A percentile compares a stretch with the other conserved stretches of the same genome.
Evolutionary conservation across 2,113 vertebrate species (phyloP).

Genomic region (Pachycephala philippinensis): DNA sequence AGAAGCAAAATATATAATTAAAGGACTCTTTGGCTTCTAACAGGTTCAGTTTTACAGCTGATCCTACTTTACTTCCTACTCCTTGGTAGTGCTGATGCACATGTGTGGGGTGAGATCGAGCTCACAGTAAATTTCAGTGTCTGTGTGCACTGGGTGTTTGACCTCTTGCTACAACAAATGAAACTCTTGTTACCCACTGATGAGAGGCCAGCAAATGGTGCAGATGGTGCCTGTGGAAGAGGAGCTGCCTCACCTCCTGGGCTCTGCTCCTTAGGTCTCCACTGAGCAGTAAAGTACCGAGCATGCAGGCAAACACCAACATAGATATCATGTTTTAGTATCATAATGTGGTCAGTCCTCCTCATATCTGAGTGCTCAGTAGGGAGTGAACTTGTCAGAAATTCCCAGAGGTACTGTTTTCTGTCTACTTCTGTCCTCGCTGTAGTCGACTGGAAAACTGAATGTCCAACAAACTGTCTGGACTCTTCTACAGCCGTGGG

Average conservation of each 20-base stretch:
- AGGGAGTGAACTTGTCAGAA: neutral
- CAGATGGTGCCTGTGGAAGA: neutral
- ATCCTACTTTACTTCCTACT: neutral
- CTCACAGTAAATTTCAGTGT: neutral
- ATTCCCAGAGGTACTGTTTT: neutral
- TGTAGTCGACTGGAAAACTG: neutral
- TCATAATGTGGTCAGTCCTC: neutral
- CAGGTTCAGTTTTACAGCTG: neutral
- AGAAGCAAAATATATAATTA: neutral
- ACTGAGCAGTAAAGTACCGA: neutral
- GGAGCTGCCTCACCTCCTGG: neutral
- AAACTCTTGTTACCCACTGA: neutral
- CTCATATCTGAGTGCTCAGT: neutral
- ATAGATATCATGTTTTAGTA: accelerated
- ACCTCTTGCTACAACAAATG: neutral
- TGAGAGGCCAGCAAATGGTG: neutral
- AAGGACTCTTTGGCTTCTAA: neutral
- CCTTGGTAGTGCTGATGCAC: neutral
- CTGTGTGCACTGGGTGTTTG: neutral
- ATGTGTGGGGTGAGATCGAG: accelerated
- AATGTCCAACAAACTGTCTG: accelerated
- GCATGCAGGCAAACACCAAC: neutral
- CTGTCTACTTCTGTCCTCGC: neutral
- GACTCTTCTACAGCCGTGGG: neutral
- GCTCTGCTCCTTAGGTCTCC: neutral